Evolutionary conservation across 2,113 vertebrate genomes (phyloP).

Genomic region (Mystacornis crossleyi): DNA sequence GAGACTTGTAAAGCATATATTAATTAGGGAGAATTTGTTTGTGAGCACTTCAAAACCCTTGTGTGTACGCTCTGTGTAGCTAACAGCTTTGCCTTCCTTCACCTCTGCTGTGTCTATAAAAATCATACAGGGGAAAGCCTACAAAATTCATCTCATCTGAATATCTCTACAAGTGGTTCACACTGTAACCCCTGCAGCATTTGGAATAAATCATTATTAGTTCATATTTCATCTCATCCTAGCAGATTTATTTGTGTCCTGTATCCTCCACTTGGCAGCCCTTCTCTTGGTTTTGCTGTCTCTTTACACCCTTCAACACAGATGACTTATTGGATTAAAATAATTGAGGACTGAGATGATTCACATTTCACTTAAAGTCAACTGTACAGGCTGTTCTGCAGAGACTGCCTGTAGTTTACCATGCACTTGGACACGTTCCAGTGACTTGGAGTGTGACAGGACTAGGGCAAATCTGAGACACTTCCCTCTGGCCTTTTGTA

Average conservation of each 20-base stretch:
- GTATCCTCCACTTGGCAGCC: conserved; percentile 30
- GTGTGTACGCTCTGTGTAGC: not conserved
- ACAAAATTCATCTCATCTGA: not conserved
- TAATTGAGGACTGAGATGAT: conserved; percentile 45
- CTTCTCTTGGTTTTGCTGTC: conserved; percentile 22
- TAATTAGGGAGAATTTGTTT: conserved; percentile 45
- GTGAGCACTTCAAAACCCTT: conserved; percentile 22
- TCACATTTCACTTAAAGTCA: conserved; percentile 33
- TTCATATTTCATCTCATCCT: conserved; percentile 30
- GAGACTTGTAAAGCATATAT: conserved; percentile 26
- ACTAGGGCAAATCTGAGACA: not conserved
- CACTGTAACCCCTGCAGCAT: not conserved
- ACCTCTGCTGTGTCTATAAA: not conserved
- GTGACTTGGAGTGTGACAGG: not conserved
- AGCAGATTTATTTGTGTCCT: conserved; percentile 56
- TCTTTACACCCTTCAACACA: conserved; percentile 33
- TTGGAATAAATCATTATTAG: conserved; percentile 61
- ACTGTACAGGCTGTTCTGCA: conserved; percentile 41
- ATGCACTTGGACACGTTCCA: not conserved
- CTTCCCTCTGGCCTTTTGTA: conserved; percentile 39
- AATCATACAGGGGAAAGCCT: not conserved
- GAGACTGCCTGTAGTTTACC: not conserved
- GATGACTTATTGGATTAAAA: conserved; percentile 53
- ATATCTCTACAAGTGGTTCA: not conserved
- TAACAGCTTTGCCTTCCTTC: not conserved